Evolutionary conservation across 2,888 invertebrate genomes (phyloP).

Genomic region (Pardosa pseudoannulata): DNA sequence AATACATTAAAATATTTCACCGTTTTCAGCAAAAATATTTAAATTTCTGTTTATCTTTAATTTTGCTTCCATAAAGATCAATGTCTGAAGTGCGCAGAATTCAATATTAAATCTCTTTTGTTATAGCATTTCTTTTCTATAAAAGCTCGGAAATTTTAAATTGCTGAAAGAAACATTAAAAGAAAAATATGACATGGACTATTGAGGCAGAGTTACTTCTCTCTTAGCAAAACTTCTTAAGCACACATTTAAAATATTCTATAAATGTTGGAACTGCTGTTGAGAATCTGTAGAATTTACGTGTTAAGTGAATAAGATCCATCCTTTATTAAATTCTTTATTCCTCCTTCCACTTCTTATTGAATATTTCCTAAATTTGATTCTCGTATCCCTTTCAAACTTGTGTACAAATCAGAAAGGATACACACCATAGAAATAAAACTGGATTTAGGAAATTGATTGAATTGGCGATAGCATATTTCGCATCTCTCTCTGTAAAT

Average conservation of each 20-base stretch:
- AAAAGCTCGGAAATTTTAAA: too few relatives aligned
- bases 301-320: background rate
- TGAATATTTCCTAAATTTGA: background rate
- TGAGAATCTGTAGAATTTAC: background rate
- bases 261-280: background rate
- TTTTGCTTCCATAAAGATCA: too few relatives aligned
- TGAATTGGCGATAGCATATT: background rate
- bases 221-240: background rate
- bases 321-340: background rate
- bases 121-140: background rate
- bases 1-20: too few relatives aligned
- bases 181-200: too few relatives aligned
- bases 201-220: background rate
- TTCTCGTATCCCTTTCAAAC: background rate
- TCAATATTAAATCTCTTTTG: background rate
- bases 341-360: background rate
- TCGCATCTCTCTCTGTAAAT: background rate
- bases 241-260: background rate
- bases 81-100: background rate
- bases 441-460: background rate
- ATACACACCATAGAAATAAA: slow-evolving; percentile 8
- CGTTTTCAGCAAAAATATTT: too few relatives aligned
- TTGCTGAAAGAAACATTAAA: too few relatives aligned
- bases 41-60: too few relatives aligned
- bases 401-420: background rate